These are phyloP conservation scores for Cuniculus paca DNA, from an alignment of 2,797 vertebrate species.

Conservation along the genomic window DNA sequence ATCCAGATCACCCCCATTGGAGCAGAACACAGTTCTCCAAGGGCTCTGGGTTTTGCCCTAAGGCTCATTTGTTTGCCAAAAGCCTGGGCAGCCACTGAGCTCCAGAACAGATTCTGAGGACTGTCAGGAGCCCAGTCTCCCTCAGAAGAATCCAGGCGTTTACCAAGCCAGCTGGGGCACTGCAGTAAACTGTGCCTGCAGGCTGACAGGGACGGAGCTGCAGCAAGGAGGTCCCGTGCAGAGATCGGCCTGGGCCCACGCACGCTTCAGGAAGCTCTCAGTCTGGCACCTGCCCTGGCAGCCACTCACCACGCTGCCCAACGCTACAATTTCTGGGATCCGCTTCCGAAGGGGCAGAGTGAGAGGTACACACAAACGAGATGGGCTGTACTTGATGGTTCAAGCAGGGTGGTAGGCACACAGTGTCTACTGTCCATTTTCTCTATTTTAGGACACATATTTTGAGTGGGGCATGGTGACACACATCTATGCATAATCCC, in stretches of 20 bases:
- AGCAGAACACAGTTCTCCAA: neutral
- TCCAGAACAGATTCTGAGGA: conserved; percentile 15
- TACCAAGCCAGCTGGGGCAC: neutral
- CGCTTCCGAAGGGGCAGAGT: neutral
- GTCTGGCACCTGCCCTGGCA: neutral
- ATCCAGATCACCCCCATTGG: neutral
- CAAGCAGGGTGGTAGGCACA: neutral
- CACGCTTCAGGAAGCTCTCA: neutral
- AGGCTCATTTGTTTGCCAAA: conserved; percentile 4
- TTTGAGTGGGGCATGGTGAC: neutral
- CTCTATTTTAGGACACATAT: conserved; percentile 32
- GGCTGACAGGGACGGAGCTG: neutral
- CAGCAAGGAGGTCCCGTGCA: neutral
- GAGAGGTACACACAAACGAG: neutral
- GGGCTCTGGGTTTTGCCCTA: neutral
- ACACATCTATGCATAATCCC: neutral
- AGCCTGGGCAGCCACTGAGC: neutral
- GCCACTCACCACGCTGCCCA: neutral
- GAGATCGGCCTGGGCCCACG: neutral
- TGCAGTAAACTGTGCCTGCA: neutral
- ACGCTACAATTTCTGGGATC: neutral
- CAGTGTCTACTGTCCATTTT: neutral
- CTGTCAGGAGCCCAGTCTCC: neutral
- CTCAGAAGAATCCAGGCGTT: conserved; percentile 26
- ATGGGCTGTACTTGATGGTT: neutral